Conservation (phyloP, 2,797 vertebrate genomes). For the Passerculus sandwichensis region DNA sequence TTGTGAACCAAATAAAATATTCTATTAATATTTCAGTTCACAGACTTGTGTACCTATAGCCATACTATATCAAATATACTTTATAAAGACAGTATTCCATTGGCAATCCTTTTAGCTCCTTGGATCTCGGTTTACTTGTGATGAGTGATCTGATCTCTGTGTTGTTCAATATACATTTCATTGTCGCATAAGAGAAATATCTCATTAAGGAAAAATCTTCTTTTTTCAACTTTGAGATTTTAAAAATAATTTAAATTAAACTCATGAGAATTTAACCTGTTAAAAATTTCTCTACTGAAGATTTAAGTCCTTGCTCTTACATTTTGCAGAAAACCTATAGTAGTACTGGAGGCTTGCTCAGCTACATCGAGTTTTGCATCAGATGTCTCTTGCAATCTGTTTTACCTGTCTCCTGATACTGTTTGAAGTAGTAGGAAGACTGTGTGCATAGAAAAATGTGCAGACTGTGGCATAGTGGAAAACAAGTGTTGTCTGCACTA, state of each 20-base stretch:
- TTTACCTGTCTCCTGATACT: neutral
- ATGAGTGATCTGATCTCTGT: neutral
- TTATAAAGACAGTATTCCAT: neutral
- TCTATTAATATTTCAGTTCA: neutral
- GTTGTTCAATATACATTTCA: neutral
- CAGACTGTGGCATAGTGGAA: neutral
- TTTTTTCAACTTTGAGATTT: neutral
- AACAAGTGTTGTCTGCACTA: neutral
- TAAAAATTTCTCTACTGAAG: neutral
- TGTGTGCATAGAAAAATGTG: neutral
- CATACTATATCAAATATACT: neutral
- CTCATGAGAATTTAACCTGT: neutral
- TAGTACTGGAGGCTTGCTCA: neutral
- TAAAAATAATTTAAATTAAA: neutral
- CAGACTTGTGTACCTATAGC: neutral
- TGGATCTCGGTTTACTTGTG: neutral
- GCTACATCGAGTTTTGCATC: neutral
- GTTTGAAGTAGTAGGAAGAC: neutral
- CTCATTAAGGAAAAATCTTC: neutral
- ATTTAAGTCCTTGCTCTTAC: neutral
- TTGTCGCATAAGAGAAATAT: neutral
- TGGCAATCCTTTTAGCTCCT: neutral
- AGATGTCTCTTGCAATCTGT: neutral
- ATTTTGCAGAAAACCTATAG: neutral
- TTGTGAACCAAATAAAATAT: neutral